phyloP scores from a whole-genome alignment of 92 coral and sea anemone genomes.

The Heliopora coerulea region DNA sequence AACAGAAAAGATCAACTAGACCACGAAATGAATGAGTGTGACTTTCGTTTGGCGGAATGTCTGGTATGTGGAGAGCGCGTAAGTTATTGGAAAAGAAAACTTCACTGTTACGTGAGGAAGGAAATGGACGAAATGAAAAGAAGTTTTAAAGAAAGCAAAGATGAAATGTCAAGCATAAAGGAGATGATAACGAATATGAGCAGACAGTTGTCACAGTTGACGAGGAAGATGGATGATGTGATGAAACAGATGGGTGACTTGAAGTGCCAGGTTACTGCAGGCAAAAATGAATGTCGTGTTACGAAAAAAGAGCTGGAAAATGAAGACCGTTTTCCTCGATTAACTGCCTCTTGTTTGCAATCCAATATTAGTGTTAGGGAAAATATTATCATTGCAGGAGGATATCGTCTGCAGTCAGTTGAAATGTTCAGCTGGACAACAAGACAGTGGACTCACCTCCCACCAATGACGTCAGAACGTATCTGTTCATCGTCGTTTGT shows the following conservation, averaged over 20 bases:
- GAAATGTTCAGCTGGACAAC: conserved; percentile 18
- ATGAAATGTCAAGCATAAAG: neutral
- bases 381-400: neutral
- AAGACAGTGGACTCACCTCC: neutral
- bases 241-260: neutral
- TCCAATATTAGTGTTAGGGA: neutral
- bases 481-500: neutral
- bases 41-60: neutral
- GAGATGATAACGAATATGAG: neutral
- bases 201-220: neutral
- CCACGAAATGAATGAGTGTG: conserved; percentile 5
- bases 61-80: neutral
- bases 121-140: neutral
- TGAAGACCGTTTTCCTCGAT: no score
- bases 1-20: neutral
- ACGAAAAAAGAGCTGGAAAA: no score
- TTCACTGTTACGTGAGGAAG: neutral
- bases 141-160: neutral
- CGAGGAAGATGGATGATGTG: neutral
- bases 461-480: neutral
- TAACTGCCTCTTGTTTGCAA: no score
- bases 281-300: no score
- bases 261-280: neutral
- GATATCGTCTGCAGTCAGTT: neutral
- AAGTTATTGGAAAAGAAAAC: neutral